Evolutionary conservation across 2,797 vertebrate genomes (phyloP).

Genomic region (Hippopotamyrus pictus): DNA sequence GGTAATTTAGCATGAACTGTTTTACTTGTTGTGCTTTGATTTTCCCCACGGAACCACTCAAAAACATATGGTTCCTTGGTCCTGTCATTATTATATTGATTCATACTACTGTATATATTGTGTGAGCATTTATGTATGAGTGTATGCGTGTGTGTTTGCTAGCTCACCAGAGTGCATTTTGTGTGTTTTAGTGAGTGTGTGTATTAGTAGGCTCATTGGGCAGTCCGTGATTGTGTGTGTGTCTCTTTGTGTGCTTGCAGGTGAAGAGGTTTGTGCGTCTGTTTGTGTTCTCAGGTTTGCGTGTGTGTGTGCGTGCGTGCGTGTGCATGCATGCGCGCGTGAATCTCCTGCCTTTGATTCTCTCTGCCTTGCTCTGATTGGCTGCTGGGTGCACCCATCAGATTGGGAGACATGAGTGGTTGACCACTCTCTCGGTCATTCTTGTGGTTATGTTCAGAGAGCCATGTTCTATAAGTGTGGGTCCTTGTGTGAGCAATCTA

Average conservation of each 20-base stretch:
- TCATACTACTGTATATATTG: background rate
- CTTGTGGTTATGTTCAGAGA: background rate
- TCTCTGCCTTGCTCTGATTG: background rate
- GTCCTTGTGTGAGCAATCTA: background rate
- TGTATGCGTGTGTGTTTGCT: background rate
- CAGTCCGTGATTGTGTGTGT: background rate
- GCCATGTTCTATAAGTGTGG: background rate
- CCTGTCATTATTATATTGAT: background rate
- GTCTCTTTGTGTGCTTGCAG: background rate
- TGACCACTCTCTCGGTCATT: background rate
- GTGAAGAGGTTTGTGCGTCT: no score
- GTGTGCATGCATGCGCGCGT: background rate
- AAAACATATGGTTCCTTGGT: background rate
- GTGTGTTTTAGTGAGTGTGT: background rate
- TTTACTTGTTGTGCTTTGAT: background rate
- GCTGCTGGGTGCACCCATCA: conserved; percentile 5
- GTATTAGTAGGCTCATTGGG: background rate
- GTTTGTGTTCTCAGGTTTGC: no score
- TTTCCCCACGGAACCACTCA: background rate
- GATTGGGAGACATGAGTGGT: background rate
- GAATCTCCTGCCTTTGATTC: background rate
- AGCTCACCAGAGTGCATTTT: background rate
- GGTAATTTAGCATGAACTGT: background rate
- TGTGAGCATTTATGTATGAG: background rate
- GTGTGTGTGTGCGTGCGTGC: background rate